Evolutionary conservation across 2,113 vertebrate species (phyloP).

Genomic region (Xenopus tropicalis): UCB_Xtro_10.0 CM004444.2:127500501-127501000

Average conservation of each 20-base stretch:
- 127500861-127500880: conserved; percentile 18
- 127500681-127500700: conserved; percentile 7
- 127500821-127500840: conserved; percentile 21
- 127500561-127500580: conserved; percentile 27
- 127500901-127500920: conserved; percentile 4
- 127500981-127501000: too few relatives aligned
- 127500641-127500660: conserved; percentile 23
- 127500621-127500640: conserved; percentile 3
- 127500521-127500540: conserved; percentile 37
- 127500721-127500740: conserved; percentile 25
- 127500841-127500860: conserved; percentile 15
- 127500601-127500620: conserved; percentile 19
- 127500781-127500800: conserved; percentile 32
- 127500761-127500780: conserved; percentile 23
- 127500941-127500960: too few relatives aligned
- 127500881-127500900: not conserved
- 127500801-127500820: conserved; percentile 29
- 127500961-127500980: too few relatives aligned
- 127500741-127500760: conserved; percentile 30
- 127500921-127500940: too few relatives aligned
- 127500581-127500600: conserved; percentile 25
- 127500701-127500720: conserved; percentile 22
- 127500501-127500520: conserved; percentile 23
- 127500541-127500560: conserved; percentile 12
- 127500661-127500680: not conserved